phyloP scores from a whole-genome alignment of 2,113 vertebrate species.

The Enhydra lutris region DNA sequence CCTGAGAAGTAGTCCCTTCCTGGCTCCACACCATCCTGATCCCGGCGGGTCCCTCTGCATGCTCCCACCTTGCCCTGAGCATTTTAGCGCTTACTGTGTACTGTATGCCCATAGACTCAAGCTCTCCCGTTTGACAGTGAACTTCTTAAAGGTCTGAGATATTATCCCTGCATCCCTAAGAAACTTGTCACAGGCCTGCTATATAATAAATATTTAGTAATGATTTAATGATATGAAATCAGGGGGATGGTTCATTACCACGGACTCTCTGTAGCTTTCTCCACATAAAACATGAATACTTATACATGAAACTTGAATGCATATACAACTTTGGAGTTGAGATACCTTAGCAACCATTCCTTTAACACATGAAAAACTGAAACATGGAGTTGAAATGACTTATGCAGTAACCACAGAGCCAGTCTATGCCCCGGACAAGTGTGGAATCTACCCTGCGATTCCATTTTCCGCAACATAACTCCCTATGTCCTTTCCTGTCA shows the following conservation, averaged over 20 bases:
- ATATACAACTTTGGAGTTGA: not conserved
- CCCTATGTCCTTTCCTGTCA: not conserved
- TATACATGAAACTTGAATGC: too few relatives aligned
- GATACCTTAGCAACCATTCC: not conserved
- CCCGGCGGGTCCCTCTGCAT: not conserved
- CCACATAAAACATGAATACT: not conserved
- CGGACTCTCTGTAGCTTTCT: not conserved
- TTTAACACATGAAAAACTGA: not conserved
- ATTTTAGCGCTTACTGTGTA: not conserved
- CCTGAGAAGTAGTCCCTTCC: not conserved
- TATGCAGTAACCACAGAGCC: not conserved
- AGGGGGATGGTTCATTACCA: not conserved
- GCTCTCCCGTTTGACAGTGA: not conserved
- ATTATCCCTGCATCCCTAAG: not conserved
- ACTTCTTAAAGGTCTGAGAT: not conserved
- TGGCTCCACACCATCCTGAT: not conserved
- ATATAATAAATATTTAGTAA: not conserved
- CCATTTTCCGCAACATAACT: not conserved
- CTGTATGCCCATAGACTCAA: not conserved
- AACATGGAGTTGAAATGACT: not conserved
- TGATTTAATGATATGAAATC: not conserved
- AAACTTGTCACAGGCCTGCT: not conserved
- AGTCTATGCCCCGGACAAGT: not conserved
- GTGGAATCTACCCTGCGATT: not conserved
- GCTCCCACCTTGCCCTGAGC: not conserved